Base-by-base conservation (phyloP, 2,113 vertebrate species). In the Actinemys pallida region DNA sequence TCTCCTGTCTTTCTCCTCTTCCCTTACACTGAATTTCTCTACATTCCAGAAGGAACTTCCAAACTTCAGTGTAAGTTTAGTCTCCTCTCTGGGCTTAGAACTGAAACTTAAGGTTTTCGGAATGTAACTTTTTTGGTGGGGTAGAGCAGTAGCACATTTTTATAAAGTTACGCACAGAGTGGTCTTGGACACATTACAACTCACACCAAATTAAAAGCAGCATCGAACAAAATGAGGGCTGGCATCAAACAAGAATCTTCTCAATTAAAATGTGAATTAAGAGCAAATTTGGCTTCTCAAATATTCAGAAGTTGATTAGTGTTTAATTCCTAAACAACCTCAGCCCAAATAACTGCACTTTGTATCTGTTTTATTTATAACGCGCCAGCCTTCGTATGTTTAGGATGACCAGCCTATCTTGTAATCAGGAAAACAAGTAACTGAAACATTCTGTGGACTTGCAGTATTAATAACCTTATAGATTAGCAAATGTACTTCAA, bases 21-120 rank as follows among this genome's bases (percentile, higher is more conserved):
- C 22, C 31, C 8, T 24, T 79, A 22, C 52, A 56, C 20, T 8
- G 0, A 27, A 19, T 69, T 91, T 42, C 11, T 81, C 84, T 57
- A 76, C 0, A 0, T 12, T 0, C 5, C 2, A 83, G 82, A 90
- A 78, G 50, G 6, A 2, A 1, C 69, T 94, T 47, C 52, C 42
- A 29, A 50, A 22, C 1, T 4, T 39, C n/a, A 20, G 8, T 17
- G 65, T 57, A 35, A 17, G 39, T 86, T 20, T 72, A 53, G 5
- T 8, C 24, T 53, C 49, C 8, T 11, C 65, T 47, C 49, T 1
- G 1, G 31, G 79, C 0, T 0, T 72, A 65, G 29, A 27, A 50
- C 75, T 16, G 84, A 31, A 29, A 25, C 42, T 19, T 12, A 54
- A 59, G 25, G 24, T 56, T 9, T 62, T 86, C 35, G 20, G 86